phyloP scores from a whole-genome alignment of 2,797 vertebrate genomes.

The Gallinago solitaria region DNA sequence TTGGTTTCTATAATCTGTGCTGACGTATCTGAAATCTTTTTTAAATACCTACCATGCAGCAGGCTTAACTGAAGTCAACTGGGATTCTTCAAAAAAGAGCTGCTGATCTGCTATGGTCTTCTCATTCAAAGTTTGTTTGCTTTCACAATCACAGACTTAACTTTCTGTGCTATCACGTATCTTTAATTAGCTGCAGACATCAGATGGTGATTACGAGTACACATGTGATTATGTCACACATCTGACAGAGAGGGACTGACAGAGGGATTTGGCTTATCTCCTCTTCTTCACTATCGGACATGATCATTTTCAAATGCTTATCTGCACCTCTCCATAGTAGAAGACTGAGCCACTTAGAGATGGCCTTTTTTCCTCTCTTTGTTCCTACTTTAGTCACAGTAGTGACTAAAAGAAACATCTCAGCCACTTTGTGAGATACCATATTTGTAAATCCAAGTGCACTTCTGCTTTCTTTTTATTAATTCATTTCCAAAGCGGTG shows the following conservation, averaged over 20 bases:
- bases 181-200: neutral
- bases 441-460: neutral
- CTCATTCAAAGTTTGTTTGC: neutral
- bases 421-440: neutral
- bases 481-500: neutral
- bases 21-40: neutral
- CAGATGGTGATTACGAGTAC: fast-evolving
- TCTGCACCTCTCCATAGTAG: neutral
- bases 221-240: neutral
- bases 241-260: neutral
- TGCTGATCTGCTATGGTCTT: neutral
- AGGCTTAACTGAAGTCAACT: neutral
- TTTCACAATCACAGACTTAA: neutral
- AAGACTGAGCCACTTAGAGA: neutral
- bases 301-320: neutral
- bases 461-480: neutral
- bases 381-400: neutral
- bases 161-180: neutral
- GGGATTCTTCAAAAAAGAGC: neutral
- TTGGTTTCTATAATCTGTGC: neutral
- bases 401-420: neutral
- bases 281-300: neutral
- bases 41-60: neutral
- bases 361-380: neutral
- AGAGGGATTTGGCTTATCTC: neutral